Conservation (phyloP, 2,797 vertebrate genomes). For the Hybognathus amarus region DNA sequence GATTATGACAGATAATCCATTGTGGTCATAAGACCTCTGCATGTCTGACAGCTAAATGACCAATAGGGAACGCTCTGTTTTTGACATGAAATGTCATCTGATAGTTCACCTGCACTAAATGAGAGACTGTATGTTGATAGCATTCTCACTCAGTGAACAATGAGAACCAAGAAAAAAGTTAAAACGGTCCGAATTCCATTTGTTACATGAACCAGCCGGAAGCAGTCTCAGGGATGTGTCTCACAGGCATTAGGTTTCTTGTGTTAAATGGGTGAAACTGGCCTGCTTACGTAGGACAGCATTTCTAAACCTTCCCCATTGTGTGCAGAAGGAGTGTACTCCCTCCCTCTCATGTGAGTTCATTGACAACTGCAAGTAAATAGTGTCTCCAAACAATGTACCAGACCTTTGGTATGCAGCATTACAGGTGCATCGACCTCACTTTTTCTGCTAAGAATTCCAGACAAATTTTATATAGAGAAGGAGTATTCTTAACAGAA, state of each 20-base stretch:
- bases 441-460: conserved; percentile 41
- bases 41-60: conserved; percentile 19
- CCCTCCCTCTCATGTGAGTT: conserved; percentile 46
- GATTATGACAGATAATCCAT: conserved; percentile 1
- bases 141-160: conserved; percentile 9
- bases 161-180: background rate
- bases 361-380: conserved; percentile 50
- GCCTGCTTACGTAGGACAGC: conserved; percentile 44
- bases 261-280: conserved; percentile 54
- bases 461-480: background rate
- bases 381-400: conserved; percentile 41
- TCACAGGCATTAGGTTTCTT: conserved; percentile 57
- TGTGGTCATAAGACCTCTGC: background rate
- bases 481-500: background rate
- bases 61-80: background rate
- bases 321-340: conserved; percentile 57
- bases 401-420: conserved; percentile 51
- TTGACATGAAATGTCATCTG: background rate
- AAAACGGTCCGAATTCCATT: conserved; percentile 42
- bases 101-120: conserved; percentile 10
- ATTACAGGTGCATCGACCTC: conserved; percentile 54
- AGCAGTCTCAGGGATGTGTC: conserved; percentile 38
- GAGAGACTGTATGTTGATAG: background rate
- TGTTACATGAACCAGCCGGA: conserved; percentile 42
- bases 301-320: conserved; percentile 46